These are phyloP conservation scores for Teleiodes luculella DNA, from an alignment of 2,888 invertebrate species.

Conservation along the genomic window DNA sequence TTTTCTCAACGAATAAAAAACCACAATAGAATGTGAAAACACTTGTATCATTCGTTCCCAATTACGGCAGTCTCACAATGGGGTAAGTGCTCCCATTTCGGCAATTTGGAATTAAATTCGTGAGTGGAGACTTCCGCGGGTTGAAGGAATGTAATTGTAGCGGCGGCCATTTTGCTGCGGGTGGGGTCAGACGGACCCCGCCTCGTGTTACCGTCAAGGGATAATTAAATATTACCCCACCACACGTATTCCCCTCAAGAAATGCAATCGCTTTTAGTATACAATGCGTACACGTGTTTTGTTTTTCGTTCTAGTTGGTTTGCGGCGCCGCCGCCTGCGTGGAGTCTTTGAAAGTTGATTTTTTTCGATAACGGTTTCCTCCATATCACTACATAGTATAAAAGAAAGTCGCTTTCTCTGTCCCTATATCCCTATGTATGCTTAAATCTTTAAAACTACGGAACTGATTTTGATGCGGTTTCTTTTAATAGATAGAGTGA, in stretches of 20 bases:
- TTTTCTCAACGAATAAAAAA: not conserved
- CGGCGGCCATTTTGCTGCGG: constrained; percentile 74
- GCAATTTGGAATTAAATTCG: constrained; percentile 38
- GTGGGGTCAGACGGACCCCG: constrained; percentile 75
- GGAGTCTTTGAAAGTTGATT: no score
- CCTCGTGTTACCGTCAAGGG: constrained; percentile 69
- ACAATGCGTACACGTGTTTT: constrained; percentile 10
- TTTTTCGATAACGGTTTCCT: no score
- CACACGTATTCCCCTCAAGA: constrained; percentile 58
- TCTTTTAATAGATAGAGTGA: no score
- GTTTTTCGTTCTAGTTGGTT: not conserved
- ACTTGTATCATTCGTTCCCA: constrained; percentile 16
- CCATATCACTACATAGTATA: no score
- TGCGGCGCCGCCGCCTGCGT: not conserved
- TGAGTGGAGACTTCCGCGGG: constrained; percentile 49
- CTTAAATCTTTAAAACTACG: no score
- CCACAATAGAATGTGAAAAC: constrained; percentile 9
- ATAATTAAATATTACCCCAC: constrained; percentile 77
- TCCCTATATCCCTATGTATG: no score
- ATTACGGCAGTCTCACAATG: constrained; percentile 16
- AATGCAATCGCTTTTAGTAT: constrained; percentile 47
- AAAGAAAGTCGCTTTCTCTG: no score
- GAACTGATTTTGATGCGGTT: no score
- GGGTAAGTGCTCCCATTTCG: constrained; percentile 31
- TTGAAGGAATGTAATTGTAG: constrained; percentile 67